Evolutionary conservation across 1,140 invertebrate genomes (phyloP).

Genomic region (Brachionus calyciflorus): DNA sequence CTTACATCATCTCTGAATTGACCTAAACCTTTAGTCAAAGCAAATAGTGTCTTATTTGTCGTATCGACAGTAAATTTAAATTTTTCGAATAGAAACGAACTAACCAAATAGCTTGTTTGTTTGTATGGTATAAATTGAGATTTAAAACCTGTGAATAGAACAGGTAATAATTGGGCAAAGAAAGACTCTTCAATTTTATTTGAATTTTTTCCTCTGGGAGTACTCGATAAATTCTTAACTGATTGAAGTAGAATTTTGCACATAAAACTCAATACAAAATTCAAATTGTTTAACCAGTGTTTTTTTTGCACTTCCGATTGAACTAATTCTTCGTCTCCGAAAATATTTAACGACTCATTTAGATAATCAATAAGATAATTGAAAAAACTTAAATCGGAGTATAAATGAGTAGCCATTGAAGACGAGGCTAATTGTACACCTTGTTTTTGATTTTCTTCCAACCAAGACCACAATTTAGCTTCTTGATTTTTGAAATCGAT

Average conservation of each 20-base stretch:
- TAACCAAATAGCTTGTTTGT: constrained; percentile 29
- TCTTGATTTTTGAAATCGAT: not conserved
- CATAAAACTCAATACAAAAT: constrained; percentile 9
- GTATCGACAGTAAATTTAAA: constrained; percentile 15
- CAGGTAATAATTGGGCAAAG: constrained; percentile 33
- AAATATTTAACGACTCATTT: not conserved
- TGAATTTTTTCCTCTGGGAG: not conserved
- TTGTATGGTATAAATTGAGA: constrained; percentile 1
- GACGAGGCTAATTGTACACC: constrained; percentile 6
- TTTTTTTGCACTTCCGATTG: not conserved
- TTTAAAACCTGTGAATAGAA: constrained; percentile 25
- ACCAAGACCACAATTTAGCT: constrained; percentile 20
- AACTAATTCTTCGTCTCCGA: not conserved
- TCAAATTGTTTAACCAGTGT: not conserved
- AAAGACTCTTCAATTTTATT: constrained; percentile 39
- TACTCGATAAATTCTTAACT: constrained; percentile 9
- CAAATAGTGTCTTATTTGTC: not conserved
- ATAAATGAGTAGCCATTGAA: constrained; percentile 16
- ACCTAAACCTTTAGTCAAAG: constrained; percentile 1
- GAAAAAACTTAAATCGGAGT: constrained; percentile 23
- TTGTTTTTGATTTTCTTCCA: constrained; percentile 37
- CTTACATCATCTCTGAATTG: not conserved
- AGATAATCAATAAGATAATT: constrained; percentile 35
- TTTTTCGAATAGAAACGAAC: constrained; percentile 35
- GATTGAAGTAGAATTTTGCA: constrained; percentile 12